These are phyloP conservation scores for Myotis findleyi DNA, from an alignment of 2,797 vertebrate species.

Conservation along the genomic window DNA sequence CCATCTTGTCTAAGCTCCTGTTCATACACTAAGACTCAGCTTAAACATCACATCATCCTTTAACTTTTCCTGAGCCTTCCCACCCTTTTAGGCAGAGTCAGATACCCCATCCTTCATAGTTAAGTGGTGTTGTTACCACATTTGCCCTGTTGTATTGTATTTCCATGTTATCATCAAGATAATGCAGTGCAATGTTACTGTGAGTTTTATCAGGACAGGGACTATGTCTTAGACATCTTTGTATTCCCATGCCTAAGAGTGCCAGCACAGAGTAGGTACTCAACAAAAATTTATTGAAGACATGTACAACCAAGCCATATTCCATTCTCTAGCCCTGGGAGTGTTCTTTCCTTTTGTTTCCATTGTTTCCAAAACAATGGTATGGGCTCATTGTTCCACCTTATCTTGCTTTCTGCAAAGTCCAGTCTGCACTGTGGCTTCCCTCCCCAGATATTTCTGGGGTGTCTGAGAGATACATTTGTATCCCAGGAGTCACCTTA, in stretches of 20 bases:
- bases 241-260: background rate
- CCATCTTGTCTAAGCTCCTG: background rate
- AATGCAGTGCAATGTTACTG: background rate
- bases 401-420: background rate
- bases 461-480: background rate
- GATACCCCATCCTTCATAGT: background rate
- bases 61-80: background rate
- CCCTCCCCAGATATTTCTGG: background rate
- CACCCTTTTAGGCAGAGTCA: background rate
- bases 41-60: background rate
- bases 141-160: background rate
- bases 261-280: background rate
- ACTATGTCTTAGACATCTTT: background rate
- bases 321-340: background rate
- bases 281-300: background rate
- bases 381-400: background rate
- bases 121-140: background rate
- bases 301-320: background rate
- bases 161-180: background rate
- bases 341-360: background rate
- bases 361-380: background rate
- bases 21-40: background rate
- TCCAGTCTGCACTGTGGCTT: background rate
- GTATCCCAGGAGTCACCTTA: background rate
- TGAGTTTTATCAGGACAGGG: background rate